These are phyloP conservation scores for Andrena fulva DNA, from an alignment of 2,888 invertebrate genomes.

Conservation along the genomic window DNA sequence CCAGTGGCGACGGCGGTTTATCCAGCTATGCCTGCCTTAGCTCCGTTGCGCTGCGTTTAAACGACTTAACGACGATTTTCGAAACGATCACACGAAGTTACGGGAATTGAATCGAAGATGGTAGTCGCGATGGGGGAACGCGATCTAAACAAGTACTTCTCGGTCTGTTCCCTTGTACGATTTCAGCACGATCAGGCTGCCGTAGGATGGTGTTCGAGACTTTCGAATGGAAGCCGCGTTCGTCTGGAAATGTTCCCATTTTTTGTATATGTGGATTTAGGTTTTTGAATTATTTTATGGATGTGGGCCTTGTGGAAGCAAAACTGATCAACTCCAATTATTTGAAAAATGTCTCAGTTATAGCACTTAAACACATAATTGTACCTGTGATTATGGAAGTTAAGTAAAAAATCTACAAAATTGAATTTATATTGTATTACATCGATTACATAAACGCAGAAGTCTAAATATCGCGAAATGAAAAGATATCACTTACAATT, in stretches of 20 bases:
- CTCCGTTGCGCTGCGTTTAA: constrained; percentile 60
- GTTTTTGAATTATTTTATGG: no score
- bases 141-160: constrained; percentile 36
- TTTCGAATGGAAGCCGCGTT: not conserved
- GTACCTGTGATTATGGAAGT: no score
- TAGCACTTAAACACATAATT: no score
- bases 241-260: not conserved
- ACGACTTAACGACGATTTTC: constrained; percentile 70
- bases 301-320: no score
- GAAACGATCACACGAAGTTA: constrained; percentile 46
- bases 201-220: not conserved
- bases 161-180: not conserved
- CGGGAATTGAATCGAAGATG: constrained; percentile 50
- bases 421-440: no score
- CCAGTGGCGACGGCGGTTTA: constrained; percentile 60
- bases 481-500: no score
- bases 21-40: constrained; percentile 30
- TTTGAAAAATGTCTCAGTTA: not conserved
- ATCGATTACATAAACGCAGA: no score
- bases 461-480: no score
- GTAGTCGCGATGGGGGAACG: not conserved
- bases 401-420: no score
- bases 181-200: not conserved
- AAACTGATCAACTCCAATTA: not conserved
- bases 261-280: not conserved